Evolutionary conservation across 2,113 vertebrate genomes (phyloP).

Genomic region (Plotosus lineatus): DNA sequence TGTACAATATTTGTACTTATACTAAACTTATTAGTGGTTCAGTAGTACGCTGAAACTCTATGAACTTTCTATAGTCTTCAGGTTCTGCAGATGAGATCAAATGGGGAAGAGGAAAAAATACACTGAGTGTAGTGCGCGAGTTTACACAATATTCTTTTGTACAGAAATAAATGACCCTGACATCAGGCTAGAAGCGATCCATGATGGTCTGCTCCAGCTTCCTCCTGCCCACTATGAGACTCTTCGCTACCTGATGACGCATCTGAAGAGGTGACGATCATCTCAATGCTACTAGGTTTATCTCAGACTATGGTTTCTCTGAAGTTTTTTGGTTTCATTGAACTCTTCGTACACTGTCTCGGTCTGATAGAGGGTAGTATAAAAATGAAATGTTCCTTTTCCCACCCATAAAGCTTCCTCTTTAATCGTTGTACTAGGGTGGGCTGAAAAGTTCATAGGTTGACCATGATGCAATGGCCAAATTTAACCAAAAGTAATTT

Average conservation of each 20-base stretch:
- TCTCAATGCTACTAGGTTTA: background rate
- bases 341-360: background rate
- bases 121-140: background rate
- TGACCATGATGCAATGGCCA: too few relatives aligned
- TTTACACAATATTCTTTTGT: constrained; percentile 16
- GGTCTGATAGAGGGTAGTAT: background rate
- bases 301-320: background rate
- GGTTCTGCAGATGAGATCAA: background rate
- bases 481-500: too few relatives aligned
- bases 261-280: constrained; percentile 89
- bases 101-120: background rate
- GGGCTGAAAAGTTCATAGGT: too few relatives aligned
- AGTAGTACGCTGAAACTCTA: background rate
- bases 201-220: constrained; percentile 87
- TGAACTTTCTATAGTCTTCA: background rate
- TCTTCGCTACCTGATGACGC: constrained; percentile 92
- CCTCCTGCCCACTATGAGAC: constrained; percentile 96
- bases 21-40: background rate
- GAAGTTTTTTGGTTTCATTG: background rate
- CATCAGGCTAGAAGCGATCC: constrained; percentile 89
- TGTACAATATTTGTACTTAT: background rate
- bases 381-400: background rate
- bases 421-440: background rate
- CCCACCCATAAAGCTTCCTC: background rate
- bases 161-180: constrained; percentile 86